These are phyloP conservation scores for Episyrphus balteatus DNA, from an alignment of 1,140 invertebrate genomes.

Conservation along the genomic window DNA sequence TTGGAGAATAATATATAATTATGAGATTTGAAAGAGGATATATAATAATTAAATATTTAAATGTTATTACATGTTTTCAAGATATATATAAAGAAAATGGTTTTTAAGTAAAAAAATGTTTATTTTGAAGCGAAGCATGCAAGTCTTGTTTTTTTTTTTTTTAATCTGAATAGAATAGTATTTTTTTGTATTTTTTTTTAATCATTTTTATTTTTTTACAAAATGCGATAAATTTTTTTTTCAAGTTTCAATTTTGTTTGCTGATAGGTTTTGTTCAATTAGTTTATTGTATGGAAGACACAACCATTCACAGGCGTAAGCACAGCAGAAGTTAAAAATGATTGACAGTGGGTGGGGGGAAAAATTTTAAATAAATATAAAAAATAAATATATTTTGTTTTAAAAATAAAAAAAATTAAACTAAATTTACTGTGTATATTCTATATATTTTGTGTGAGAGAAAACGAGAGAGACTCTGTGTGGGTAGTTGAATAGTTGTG, in stretches of 20 bases:
- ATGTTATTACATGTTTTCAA: conserved; percentile 2
- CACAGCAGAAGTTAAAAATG: conserved; percentile 49
- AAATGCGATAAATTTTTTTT: no score
- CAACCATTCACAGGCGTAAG: conserved; percentile 61
- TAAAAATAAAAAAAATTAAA: no score
- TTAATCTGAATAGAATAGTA: neutral
- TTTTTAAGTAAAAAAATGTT: no score
- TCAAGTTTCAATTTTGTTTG: conserved; percentile 10
- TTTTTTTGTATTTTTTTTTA: neutral
- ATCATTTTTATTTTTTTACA: neutral
- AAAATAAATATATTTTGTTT: no score
- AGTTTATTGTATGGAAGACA: conserved; percentile 49
- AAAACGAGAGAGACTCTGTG: conserved; percentile 21
- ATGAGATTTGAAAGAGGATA: conserved; percentile 43
- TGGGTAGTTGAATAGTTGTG: no score
- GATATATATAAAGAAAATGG: neutral
- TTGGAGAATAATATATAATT: neutral
- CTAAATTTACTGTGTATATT: no score
- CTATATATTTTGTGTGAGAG: conserved; percentile 21
- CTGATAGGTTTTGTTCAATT: conserved; percentile 39
- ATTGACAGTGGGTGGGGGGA: conserved; percentile 54
- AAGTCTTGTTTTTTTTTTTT: neutral
- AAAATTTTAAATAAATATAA: conserved; percentile 35
- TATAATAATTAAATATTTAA: conserved; percentile 51
- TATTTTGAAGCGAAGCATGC: conserved; percentile 9